Percentiles rank a stretch among this genome's conserved stretches.
Evolutionary conservation across 2,113 vertebrate species (phyloP).

Genomic region (Cyphomyrus plagiostoma): DNA sequence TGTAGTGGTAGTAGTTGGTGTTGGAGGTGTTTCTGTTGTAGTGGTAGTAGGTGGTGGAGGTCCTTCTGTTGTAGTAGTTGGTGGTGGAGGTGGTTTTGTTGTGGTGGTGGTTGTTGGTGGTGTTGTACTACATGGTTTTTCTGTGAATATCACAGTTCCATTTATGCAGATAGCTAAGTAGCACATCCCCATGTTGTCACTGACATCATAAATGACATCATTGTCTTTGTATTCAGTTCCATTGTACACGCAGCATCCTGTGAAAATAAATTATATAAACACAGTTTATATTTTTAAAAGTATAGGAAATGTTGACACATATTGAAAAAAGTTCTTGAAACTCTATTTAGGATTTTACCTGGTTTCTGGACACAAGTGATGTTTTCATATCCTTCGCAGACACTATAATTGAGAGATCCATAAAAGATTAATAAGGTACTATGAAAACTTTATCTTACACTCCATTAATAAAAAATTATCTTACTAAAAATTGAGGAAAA

Average conservation of each 20-base stretch:
- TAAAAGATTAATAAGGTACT: not conserved
- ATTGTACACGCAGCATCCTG: slow-evolving; percentile 46
- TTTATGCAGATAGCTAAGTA: slow-evolving; percentile 53
- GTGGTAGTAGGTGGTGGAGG: not conserved
- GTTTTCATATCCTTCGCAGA: slow-evolving; percentile 24
- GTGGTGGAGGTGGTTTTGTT: not conserved
- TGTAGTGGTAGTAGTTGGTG: not conserved
- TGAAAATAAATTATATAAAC: slow-evolving; percentile 12
- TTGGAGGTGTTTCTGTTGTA: not conserved
- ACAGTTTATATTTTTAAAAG: not conserved
- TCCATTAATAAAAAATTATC: not conserved
- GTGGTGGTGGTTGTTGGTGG: not conserved
- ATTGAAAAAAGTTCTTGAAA: not conserved
- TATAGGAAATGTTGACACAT: not conserved
- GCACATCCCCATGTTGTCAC: slow-evolving; percentile 53
- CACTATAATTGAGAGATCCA: slow-evolving; percentile 15
- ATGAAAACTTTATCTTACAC: not conserved
- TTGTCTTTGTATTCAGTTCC: slow-evolving; percentile 41
- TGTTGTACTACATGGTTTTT: slow-evolving; percentile 27
- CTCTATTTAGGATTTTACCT: slow-evolving; percentile 24
- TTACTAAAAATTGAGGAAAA: not conserved
- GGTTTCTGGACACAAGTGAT: slow-evolving; percentile 11
- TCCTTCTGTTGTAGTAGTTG: not conserved
- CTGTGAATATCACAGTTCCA: slow-evolving; percentile 36
- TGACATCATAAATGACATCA: slow-evolving; percentile 52